A percentile compares a stretch with the other conserved stretches of the same genome.
Conservation (phyloP, 2,888 invertebrate species). For the Brenthis hecate region DNA sequence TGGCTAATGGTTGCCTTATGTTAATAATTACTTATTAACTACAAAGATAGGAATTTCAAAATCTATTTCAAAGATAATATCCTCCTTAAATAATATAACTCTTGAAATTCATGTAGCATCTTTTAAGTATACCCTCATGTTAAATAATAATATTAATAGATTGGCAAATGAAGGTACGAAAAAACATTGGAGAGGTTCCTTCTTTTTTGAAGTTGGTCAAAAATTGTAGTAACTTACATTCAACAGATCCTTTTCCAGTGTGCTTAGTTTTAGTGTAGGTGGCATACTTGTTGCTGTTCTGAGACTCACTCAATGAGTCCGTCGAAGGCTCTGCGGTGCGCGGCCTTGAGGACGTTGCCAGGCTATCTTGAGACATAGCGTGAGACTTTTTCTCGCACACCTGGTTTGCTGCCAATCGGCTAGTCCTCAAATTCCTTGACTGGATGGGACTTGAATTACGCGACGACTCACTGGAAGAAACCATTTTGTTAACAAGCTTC, state of each 20-base stretch:
- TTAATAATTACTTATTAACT: no score
- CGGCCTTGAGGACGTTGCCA: constrained; percentile 69
- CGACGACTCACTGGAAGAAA: constrained; percentile 86
- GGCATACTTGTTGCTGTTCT: constrained; percentile 66
- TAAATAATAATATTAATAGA: no score
- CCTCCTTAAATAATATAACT: no score
- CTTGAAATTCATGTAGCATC: no score
- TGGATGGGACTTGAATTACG: constrained; percentile 86
- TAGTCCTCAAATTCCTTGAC: constrained; percentile 60
- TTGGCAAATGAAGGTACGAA: no score
- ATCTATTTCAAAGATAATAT: no score
- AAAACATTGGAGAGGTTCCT: no score
- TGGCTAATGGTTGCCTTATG: no score
- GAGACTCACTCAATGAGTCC: constrained; percentile 71
- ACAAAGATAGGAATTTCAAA: no score
- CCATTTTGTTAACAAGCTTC: constrained; percentile 70
- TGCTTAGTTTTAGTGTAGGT: constrained; percentile 68
- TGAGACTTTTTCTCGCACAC: constrained; percentile 57
- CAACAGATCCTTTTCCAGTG: constrained; percentile 52
- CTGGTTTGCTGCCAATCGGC: constrained; percentile 56
- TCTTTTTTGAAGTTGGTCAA: no score
- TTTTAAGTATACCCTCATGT: no score
- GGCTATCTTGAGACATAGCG: constrained; percentile 76
- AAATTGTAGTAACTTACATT: constrained; percentile 55
- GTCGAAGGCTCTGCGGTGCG: constrained; percentile 75